Evolutionary conservation across 2,888 invertebrate genomes (phyloP), one percentile per base, ranked within the genome.

Genomic region (Steromphala cineraria): DNA sequence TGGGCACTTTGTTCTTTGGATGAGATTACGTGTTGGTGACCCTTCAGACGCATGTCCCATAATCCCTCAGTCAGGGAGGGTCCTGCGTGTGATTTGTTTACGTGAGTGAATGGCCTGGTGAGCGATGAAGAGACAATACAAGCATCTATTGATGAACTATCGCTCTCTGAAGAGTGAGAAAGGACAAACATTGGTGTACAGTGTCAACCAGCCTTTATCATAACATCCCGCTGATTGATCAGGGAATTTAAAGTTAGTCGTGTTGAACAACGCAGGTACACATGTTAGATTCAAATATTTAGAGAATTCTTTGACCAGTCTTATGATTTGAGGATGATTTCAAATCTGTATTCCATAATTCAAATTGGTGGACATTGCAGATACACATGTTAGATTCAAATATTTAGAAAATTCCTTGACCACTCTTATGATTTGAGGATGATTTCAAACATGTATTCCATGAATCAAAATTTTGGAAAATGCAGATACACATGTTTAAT

Each of bases 61-160:
- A 62, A 62, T 62, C 62, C 28, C 13, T 15, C 24, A 62, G 62
- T 62, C 62, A 13, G 28, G 62, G 3, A 17, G 28, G 71, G 71
- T 7, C 71, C 15, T 4, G 36, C 40, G 17, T n/a, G 1, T 10
- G 17, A 31, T 71, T 71, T 36, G 40, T 71, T 71, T 71, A 40
- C 71, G 71, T 71, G 71, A 36, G 31, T 31, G 71, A 31, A 71
- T 71, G 71, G 36, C 31, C 40, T 17, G 19, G 19, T 10, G 40
- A 36, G 36, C 19, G 71, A 71, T 71, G 71, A 71, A 71, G 36
- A 71, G 71, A 71, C 71, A 71, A 71, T 71, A 36, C 36, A 71
- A 40, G 36, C 71, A 36, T 40, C 31, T 36, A 71, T 71, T 36
- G 36, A 31, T 36, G 19, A 17, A 40, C 28, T 71, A 71, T 71